Evolutionary conservation across 2,888 invertebrate genomes (phyloP).

Genomic region (Alloscopus bannaensis): DNA sequence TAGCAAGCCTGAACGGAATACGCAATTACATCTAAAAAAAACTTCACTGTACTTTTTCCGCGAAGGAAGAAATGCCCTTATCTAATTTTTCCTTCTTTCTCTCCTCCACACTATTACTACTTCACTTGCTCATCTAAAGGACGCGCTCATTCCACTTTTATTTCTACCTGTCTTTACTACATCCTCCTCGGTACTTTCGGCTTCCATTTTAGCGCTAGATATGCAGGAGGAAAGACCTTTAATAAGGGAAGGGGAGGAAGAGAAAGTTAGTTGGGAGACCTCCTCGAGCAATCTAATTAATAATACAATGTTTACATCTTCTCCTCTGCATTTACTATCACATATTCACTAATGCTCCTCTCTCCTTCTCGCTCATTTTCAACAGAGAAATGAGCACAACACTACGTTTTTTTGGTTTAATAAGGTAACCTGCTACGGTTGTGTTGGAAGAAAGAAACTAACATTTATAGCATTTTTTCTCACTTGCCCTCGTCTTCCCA

Average conservation of each 20-base stretch:
- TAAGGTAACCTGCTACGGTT: background rate
- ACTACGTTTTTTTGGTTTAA: conserved; percentile 3
- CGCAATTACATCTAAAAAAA: conserved; percentile 57
- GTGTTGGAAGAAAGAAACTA: too few relatives aligned
- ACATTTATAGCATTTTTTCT: conserved; percentile 16
- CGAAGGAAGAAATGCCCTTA: background rate
- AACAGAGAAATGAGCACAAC: conserved; percentile 16
- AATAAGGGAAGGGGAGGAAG: conserved; percentile 13
- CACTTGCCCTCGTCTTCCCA: conserved; percentile 15
- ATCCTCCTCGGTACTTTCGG: too few relatives aligned
- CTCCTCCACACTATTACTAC: conserved; percentile 10
- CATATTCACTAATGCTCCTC: conserved; percentile 15
- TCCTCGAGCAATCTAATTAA: conserved; percentile 68
- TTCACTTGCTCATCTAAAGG: conserved; percentile 5
- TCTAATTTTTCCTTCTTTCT: conserved; percentile 34
- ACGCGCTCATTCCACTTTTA: background rate
- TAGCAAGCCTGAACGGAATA: conserved; percentile 59
- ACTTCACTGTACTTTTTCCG: background rate
- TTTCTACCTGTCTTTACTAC: conserved; percentile 4
- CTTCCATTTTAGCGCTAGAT: conserved; percentile 7
- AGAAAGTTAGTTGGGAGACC: conserved; percentile 41
- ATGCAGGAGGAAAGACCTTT: conserved; percentile 15
- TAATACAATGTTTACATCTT: conserved; percentile 62
- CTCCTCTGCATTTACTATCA: background rate
- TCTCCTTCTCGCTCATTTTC: conserved; percentile 10